Evolutionary conservation across 2,888 invertebrate species (phyloP).

Genomic region (Dynastes hyllus): DNA sequence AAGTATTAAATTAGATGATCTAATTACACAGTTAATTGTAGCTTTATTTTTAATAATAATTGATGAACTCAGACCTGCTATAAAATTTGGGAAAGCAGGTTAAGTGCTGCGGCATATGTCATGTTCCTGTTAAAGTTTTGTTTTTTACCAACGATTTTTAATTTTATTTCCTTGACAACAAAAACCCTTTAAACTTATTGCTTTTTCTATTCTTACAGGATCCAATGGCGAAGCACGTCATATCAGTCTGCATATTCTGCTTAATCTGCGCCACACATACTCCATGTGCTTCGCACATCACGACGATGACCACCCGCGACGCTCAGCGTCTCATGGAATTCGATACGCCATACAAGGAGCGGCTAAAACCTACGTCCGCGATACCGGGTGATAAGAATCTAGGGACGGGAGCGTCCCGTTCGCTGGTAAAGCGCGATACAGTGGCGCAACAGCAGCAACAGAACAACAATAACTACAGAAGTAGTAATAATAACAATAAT

Average conservation of each 20-base stretch:
- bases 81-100: too few relatives aligned
- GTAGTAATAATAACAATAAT: conserved; percentile 51
- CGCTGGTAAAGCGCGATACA: conserved; percentile 49
- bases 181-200: too few relatives aligned
- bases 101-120: too few relatives aligned
- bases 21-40: too few relatives aligned
- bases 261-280: conserved; percentile 85
- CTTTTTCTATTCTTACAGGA: conserved; percentile 51
- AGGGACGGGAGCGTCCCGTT: neutral
- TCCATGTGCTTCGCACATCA: conserved; percentile 82
- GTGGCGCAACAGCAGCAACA: neutral
- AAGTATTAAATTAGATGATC: too few relatives aligned
- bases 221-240: conserved; percentile 77
- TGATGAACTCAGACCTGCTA: too few relatives aligned
- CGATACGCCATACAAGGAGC: conserved; percentile 57
- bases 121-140: too few relatives aligned
- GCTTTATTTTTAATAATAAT: too few relatives aligned
- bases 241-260: conserved; percentile 89
- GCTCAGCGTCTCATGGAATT: conserved; percentile 23
- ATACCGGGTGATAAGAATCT: conserved; percentile 48
- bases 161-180: too few relatives aligned
- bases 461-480: neutral
- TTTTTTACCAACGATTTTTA: too few relatives aligned
- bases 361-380: conserved; percentile 43
- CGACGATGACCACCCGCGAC: conserved; percentile 57